Percentiles rank a stretch among this genome's conserved stretches.
Conservation (phyloP, 2,888 invertebrate species). For the Spisula subtruncata region DNA sequence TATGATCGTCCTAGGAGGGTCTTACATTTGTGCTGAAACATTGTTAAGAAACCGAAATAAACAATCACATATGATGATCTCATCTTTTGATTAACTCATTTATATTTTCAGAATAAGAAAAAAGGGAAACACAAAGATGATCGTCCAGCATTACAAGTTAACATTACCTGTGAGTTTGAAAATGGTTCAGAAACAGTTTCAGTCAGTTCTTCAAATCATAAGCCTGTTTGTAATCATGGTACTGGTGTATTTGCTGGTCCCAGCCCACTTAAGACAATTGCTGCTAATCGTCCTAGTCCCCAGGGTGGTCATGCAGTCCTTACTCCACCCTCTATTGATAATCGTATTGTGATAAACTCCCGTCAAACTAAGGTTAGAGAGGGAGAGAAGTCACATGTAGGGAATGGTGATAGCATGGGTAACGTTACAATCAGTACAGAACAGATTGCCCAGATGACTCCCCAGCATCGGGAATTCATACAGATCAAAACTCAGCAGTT, state of each 20-base stretch:
- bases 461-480: constrained; percentile 63
- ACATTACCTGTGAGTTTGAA: constrained; percentile 63
- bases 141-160: constrained; percentile 54
- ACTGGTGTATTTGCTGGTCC: constrained; percentile 5
- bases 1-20: too few relatives aligned
- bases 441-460: constrained; percentile 56
- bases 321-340: constrained; percentile 57
- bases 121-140: constrained; percentile 71
- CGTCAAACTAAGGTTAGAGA: constrained; percentile 60
- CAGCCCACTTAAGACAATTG: background rate
- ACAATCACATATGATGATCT: background rate
- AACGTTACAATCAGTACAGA: constrained; percentile 33
- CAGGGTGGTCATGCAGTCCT: constrained; percentile 53
- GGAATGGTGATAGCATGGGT: constrained; percentile 40
- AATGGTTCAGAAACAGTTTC: constrained; percentile 37
- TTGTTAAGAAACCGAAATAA: too few relatives aligned
- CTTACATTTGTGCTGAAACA: too few relatives aligned
- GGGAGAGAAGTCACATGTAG: constrained; percentile 28
- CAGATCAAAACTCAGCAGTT: constrained; percentile 65
- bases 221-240: constrained; percentile 26
- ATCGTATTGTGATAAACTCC: constrained; percentile 59
- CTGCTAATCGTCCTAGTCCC: constrained; percentile 47
- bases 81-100: background rate
- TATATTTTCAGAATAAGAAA: constrained; percentile 60
- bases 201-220: constrained; percentile 26